Evolutionary conservation across 1,140 invertebrate genomes (phyloP).

Genomic region (Linepithema humile): DNA sequence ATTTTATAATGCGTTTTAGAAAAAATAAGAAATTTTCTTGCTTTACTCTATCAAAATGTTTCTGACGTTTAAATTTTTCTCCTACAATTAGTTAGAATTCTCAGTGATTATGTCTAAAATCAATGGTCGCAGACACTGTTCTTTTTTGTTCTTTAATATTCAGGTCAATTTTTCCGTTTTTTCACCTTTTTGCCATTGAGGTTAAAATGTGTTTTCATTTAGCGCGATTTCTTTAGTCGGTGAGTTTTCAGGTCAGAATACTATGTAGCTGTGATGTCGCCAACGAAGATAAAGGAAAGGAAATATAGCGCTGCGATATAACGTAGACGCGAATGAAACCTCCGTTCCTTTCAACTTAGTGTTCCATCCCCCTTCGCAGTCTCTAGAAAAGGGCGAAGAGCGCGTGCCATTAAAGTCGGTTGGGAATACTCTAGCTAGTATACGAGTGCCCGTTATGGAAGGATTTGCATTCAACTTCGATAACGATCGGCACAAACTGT

Average conservation of each 20-base stretch:
- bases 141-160: background rate
- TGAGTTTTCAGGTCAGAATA: background rate
- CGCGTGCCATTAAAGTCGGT: slow-evolving; percentile 50
- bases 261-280: slow-evolving; percentile 13
- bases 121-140: background rate
- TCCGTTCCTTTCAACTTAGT: background rate
- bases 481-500: slow-evolving; percentile 55
- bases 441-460: slow-evolving; percentile 46
- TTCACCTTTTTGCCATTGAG: background rate
- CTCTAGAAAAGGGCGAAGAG: slow-evolving; percentile 19
- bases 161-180: background rate
- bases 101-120: background rate
- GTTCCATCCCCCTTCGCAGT: too few species aligned
- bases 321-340: background rate
- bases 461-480: slow-evolving; percentile 58
- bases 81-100: background rate
- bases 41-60: slow-evolving; percentile 63
- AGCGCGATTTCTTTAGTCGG: slow-evolving; percentile 19
- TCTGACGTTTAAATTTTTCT: slow-evolving; percentile 51
- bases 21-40: background rate
- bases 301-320: slow-evolving; percentile 31
- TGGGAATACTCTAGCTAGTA: slow-evolving; percentile 39
- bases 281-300: background rate
- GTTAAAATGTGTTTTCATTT: slow-evolving; percentile 26
- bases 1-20: too few species aligned